Evolutionary conservation across 2,797 vertebrate species (phyloP), one percentile per base, ranked within the genome.

Genomic region (Hydrolagus colliei): DNA sequence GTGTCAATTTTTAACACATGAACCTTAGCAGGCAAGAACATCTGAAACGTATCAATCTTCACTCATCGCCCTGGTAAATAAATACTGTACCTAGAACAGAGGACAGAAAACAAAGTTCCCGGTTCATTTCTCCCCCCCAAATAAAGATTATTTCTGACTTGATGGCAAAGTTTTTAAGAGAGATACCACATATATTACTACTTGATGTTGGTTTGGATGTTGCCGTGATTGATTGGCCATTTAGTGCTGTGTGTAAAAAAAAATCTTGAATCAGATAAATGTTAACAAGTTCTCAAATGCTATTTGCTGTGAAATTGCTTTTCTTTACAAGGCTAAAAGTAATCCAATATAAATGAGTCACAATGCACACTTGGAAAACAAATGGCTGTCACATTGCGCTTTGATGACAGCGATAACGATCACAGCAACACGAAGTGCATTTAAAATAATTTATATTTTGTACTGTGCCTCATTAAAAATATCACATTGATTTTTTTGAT

Each of bases 401-500:
- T 32, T 67, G 13, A 4, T 27, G n/a, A 27, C 35, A 14, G 62
- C 18, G 13, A 63, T 61, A 32, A 27, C 67, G 61, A 18, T 80
- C 9, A 13, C 59, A 63, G 65, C 62, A 79, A 65, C 61, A 79
- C 22, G 16, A 79, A 62, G 20, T 63, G n/a, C 65, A 9, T 6
- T 62, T 65, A 62, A 63, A 65, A 65, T 67, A 5, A 10, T 14
- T 80, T 1, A 16, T 14, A 80, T 9, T 76, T 14, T 27, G 22
- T 10, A 18, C 11, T 14, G 13, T 14, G 65, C 22, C 16, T 62
- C 61, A 80, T 14, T 27, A 65, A 78, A 62, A 72, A 79, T 13
- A 79, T 77, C 12, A n/a, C 4, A 78, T 78, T 78, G 76, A 61
- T 62, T 62, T 20, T 27, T 61, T 62, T 61, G 76, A 78, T 62